phyloP scores from a whole-genome alignment of 1,140 invertebrate genomes.

The Lepidurus apus region DNA sequence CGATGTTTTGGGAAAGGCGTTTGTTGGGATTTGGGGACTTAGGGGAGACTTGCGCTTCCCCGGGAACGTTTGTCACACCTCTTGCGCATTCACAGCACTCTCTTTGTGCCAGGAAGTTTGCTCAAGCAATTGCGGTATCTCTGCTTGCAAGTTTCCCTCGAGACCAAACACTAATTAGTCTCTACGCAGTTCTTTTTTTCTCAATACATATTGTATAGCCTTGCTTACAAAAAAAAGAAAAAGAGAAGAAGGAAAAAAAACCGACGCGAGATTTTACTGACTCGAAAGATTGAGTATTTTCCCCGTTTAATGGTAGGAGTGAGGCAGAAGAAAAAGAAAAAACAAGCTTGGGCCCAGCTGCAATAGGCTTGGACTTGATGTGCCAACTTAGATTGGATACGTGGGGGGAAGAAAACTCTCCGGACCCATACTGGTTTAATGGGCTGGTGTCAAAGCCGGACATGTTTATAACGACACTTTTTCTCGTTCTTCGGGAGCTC shows the following conservation, averaged over 20 bases:
- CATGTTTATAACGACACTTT: constrained; percentile 7
- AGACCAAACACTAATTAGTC: constrained; percentile 22
- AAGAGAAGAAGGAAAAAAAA: not conserved
- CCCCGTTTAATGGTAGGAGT: not conserved
- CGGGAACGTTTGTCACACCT: constrained; percentile 14
- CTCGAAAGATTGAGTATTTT: not conserved
- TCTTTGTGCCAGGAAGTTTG: not conserved
- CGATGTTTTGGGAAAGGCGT: too few relatives aligned
- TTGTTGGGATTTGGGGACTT: too few relatives aligned
- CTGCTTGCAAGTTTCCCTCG: not conserved
- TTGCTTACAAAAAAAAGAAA: not conserved
- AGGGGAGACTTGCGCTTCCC: not conserved
- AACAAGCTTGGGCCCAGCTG: not conserved
- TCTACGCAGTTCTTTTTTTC: not conserved
- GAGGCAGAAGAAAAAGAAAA: not conserved
- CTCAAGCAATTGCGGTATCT: not conserved
- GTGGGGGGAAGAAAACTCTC: not conserved
- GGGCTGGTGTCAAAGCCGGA: constrained; percentile 13
- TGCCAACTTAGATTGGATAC: constrained; percentile 19
- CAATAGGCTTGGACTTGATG: constrained; percentile 18
- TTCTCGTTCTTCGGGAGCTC: constrained; percentile 2
- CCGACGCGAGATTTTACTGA: not conserved
- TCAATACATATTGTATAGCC: not conserved
- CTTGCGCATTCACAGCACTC: not conserved
- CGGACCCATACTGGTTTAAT: constrained; percentile 19